These are phyloP conservation scores for Asbolus verrucosus DNA, from an alignment of 1,140 invertebrate genomes.

Conservation along the genomic window DNA sequence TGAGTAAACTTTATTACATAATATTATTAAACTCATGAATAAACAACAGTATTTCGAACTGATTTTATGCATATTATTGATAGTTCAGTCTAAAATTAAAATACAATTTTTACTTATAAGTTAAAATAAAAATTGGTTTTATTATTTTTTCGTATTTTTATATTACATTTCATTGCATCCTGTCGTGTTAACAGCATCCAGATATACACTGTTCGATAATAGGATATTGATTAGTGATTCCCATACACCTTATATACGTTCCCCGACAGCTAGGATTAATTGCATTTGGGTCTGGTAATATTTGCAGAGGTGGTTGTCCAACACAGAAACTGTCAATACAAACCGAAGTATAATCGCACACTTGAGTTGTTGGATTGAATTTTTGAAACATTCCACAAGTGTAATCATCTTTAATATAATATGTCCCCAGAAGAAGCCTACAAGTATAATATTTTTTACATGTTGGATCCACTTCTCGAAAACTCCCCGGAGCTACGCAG, in stretches of 20 bases:
- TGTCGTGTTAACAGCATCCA: slow-evolving; percentile 7
- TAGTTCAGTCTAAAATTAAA: no score
- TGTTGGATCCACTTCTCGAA: slow-evolving; percentile 1
- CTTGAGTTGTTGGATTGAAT: slow-evolving; percentile 19
- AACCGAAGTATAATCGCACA: slow-evolving; percentile 11
- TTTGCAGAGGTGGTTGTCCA: background rate
- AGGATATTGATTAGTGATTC: slow-evolving; percentile 19
- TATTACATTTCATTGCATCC: no score
- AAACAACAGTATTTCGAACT: no score
- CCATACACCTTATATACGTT: slow-evolving; percentile 8
- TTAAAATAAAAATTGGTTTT: no score
- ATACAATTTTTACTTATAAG: no score
- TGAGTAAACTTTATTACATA: no score
- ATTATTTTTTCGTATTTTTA: background rate
- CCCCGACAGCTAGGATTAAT: background rate
- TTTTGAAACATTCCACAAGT: background rate
- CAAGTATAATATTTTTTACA: slow-evolving; percentile 14
- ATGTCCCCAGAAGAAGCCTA: background rate
- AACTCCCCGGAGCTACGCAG: slow-evolving; percentile 8
- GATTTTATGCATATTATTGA: no score
- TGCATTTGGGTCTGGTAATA: slow-evolving; percentile 2
- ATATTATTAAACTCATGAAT: no score
- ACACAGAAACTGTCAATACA: slow-evolving; percentile 10
- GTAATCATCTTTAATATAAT: background rate
- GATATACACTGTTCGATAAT: slow-evolving; percentile 3